These are phyloP conservation scores for Dromococcyx pavoninus DNA, from an alignment of 2,797 vertebrate genomes.

Conservation along the genomic window DNA sequence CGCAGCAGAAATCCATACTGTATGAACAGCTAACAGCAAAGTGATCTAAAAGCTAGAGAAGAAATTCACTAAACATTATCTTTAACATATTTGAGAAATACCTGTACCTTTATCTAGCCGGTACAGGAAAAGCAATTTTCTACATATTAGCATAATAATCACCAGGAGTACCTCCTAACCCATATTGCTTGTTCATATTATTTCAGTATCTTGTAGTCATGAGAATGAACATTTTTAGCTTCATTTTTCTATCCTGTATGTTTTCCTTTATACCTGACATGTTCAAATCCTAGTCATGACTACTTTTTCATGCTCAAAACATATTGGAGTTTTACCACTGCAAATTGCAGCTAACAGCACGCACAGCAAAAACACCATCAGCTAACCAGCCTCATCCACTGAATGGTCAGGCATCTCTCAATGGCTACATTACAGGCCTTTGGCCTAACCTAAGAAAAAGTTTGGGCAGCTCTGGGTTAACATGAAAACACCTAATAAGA, in stretches of 20 bases:
- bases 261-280: background rate
- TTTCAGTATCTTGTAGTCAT: background rate
- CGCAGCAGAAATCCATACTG: background rate
- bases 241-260: background rate
- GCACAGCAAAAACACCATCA: background rate
- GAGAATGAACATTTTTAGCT: background rate
- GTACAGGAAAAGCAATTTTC: background rate
- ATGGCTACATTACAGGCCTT: accelerated
- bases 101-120: background rate
- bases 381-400: background rate
- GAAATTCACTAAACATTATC: slow-evolving; percentile 23
- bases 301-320: background rate
- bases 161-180: background rate
- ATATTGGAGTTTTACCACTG: background rate
- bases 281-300: background rate
- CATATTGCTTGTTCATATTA: background rate
- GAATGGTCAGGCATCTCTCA: background rate
- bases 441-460: background rate
- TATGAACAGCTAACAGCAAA: background rate
- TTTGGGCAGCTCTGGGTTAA: background rate
- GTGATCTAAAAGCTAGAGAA: background rate
- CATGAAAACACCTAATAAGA: background rate
- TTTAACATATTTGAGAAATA: background rate
- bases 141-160: background rate
- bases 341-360: background rate